phyloP scores from a whole-genome alignment of 1,140 invertebrate genomes.

The Gryllus bimaculatus region DNA sequence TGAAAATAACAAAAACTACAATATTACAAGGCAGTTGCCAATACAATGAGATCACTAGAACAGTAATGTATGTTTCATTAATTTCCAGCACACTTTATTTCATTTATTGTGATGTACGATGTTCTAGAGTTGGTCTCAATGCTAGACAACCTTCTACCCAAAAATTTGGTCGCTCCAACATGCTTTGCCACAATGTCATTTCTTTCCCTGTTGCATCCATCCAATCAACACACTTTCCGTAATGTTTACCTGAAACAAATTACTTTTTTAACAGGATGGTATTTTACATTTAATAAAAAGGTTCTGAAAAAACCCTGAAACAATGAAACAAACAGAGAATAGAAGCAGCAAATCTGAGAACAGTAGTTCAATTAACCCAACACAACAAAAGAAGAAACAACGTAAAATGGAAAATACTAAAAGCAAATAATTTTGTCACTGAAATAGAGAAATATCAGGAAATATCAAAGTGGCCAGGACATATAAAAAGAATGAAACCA shows the following conservation, averaged over 20 bases:
- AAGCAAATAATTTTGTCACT: too few relatives aligned
- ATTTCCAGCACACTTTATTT: background rate
- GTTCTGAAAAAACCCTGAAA: too few relatives aligned
- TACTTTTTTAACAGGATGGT: background rate
- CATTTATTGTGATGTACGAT: slow-evolving; percentile 11
- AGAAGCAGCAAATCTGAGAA: too few relatives aligned
- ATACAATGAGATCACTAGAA: background rate
- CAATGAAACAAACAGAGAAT: too few relatives aligned
- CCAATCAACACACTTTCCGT: slow-evolving; percentile 81
- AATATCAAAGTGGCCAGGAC: too few relatives aligned
- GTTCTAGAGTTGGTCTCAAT: slow-evolving; percentile 59
- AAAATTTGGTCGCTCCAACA: slow-evolving; percentile 86
- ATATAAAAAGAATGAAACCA: too few relatives aligned
- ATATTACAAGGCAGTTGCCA: background rate
- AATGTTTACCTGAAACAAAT: slow-evolving; percentile 65
- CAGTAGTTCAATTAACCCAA: too few relatives aligned
- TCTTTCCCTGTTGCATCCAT: slow-evolving; percentile 91
- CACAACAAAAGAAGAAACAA: too few relatives aligned
- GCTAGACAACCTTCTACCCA: slow-evolving; percentile 89
- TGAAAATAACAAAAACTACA: background rate
- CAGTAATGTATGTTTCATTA: background rate
- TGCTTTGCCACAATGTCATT: slow-evolving; percentile 82
- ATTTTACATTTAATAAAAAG: too few relatives aligned
- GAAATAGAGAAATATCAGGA: too few relatives aligned
- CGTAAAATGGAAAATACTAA: too few relatives aligned